Base-by-base conservation (phyloP, 2,888 invertebrate genomes). In the Pyrocoelia pectoralis region DNA sequence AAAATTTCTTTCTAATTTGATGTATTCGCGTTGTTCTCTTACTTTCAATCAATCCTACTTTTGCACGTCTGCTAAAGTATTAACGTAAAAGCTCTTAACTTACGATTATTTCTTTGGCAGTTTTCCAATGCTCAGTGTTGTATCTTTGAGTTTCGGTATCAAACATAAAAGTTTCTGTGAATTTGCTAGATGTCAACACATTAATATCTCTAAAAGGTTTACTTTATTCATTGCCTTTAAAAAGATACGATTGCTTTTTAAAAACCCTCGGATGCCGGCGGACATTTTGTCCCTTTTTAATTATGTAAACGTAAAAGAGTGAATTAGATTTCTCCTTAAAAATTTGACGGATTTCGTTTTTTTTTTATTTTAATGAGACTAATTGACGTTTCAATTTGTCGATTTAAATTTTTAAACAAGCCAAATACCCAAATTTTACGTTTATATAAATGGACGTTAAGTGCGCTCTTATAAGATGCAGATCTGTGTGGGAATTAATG, bases 131-230 rank as follows among this genome's bases (percentile, higher is more conserved):
- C 15, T 48, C 49, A 40, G 19, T 19, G 52, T 53, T 46, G 59
- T 53, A 59, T 52, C 53, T 59, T 53, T 49, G 6, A 24, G 51
- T 53, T 56, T 24, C 15, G 13, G 38, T 33, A 54, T 54, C 51
- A 58, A 58, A 50, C 58, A 51, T 59, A 63, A 63, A 63, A 57
- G 46, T 64, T 59, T 55, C 56, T 40, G 48, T 51, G 52, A 58
- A 59, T 54, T 58, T 55, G 51, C 41, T 58, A 13, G 38, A 51
- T 55, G 64, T 64, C 64, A 64, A 59, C 64, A 59, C 64, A 55
- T 64, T 64, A 58, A 58, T 59, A 51, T 59, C 58, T 55, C 51
- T 58, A 59, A 64, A 58, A 58, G 64, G 55, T 49, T 58, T 59
- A 46, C 41, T 51, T 59, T 64, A 58, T 52, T 64, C 64, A 59